Evolutionary conservation across 2,888 invertebrate species (phyloP), one percentile per base, ranked within the genome.

Genomic region (Ophion ellenae): DNA sequence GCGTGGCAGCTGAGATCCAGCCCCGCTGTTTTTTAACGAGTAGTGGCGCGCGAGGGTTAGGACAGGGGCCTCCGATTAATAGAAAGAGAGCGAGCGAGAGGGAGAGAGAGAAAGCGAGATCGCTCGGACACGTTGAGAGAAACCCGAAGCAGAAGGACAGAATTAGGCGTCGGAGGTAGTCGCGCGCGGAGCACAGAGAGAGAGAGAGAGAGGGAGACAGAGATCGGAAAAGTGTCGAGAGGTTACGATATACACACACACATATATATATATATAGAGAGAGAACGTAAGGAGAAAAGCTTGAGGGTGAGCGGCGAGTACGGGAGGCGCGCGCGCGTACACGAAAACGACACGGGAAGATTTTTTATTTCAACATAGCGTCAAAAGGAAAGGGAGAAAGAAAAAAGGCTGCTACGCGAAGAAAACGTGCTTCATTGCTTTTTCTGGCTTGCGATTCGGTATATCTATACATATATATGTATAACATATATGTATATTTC

Each of bases 1-100:
- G 86, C 86, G 78, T 86, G 81, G 83, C 83, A 83, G 86, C 83
- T 83, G 87, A 85, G 86, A 86, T 88, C 88, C 83, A 84, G 89
- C 88, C 32, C 32, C 87, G 88, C 88, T 87, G 90, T 88, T 81
- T 81, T 79, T 89, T 59, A 81, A 89, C 87, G 89, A 89, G 88
- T 71, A 83, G 86, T 81, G 81, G 81, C 88, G 88, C 83, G 87
- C 83, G 83, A 82, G 83, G 78, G 74, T 84, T 67, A 83, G 80
- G 76, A 78, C 69, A 57, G 80, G n/a, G 59, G 20, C 14, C 24
- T 11, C 69, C 69, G 67, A 74, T 66, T 59, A 63, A 59, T 53
- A 78, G 59, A 63, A 36, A 83, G 80, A 81, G 80, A 80, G 76
- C 53, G 76, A 74, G 77, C 59, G 76, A 71, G 75, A 83, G 82